phyloP scores from a whole-genome alignment of 2,797 vertebrate species.

The Anguilla marmorata region DNA sequence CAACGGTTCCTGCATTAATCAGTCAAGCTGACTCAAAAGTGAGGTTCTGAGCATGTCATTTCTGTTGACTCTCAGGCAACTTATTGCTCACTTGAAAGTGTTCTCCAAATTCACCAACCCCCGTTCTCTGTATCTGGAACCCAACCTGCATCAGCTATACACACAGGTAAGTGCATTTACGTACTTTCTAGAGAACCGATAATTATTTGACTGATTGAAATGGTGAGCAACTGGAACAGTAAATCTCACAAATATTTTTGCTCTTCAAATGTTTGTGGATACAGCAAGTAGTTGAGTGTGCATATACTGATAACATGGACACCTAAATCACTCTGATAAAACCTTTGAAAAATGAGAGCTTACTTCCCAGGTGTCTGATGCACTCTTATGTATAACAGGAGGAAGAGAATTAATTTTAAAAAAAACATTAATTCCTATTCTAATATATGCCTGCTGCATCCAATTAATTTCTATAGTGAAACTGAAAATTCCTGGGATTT shows the following conservation, averaged over 20 bases:
- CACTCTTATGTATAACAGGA: too few relatives aligned
- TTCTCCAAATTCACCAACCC: conserved; percentile 95
- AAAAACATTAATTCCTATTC: too few relatives aligned
- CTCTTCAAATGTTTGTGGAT: neutral
- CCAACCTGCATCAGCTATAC: conserved; percentile 82
- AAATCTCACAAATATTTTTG: too few relatives aligned
- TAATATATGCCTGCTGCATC: too few relatives aligned
- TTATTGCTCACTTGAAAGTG: conserved; percentile 86
- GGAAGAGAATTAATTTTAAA: too few relatives aligned
- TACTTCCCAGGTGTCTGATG: too few relatives aligned
- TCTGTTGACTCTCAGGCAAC: conserved; percentile 72
- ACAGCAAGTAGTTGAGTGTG: too few relatives aligned
- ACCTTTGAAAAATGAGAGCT: too few relatives aligned
- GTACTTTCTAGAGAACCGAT: neutral
- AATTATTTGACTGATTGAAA: neutral
- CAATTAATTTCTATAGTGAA: too few relatives aligned
- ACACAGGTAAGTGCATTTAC: conserved; percentile 75
- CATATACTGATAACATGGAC: too few relatives aligned
- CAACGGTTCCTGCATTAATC: neutral
- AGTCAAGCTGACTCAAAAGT: neutral
- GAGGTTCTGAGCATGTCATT: neutral
- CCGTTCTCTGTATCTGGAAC: conserved; percentile 85
- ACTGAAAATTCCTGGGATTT: neutral
- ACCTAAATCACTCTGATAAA: too few relatives aligned
- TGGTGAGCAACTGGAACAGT: neutral